phyloP scores from a whole-genome alignment of 1,140 invertebrate genomes.

The Drosophila funebris region DNA sequence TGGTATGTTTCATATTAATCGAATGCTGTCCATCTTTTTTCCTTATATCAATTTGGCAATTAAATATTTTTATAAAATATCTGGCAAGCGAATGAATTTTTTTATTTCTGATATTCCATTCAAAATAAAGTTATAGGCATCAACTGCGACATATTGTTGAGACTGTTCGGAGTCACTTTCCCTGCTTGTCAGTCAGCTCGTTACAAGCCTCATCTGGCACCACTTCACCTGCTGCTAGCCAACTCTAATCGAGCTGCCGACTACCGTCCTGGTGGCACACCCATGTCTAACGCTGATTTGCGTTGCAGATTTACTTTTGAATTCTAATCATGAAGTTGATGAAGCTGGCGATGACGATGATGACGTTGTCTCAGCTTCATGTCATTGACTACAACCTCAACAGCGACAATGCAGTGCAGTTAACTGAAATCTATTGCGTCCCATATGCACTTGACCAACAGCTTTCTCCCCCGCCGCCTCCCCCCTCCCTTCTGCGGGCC shows the following conservation, averaged over 20 bases:
- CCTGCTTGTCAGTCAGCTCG: constrained; percentile 12
- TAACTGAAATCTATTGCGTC: constrained; percentile 71
- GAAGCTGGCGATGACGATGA: constrained; percentile 29
- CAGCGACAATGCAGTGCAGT: constrained; percentile 49
- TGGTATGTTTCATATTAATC: constrained; percentile 8
- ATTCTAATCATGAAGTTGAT: constrained; percentile 68
- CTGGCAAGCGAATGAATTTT: constrained; percentile 27
- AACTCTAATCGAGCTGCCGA: no score
- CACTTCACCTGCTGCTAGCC: constrained; percentile 5
- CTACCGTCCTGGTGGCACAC: neutral
- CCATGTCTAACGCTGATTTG: constrained; percentile 65
- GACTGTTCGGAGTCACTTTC: constrained; percentile 40
- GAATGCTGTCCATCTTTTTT: neutral
- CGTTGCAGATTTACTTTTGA: constrained; percentile 71
- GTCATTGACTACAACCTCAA: constrained; percentile 53
- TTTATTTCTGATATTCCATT: constrained; percentile 16
- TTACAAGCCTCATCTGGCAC: constrained; percentile 23
- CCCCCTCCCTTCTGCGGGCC: neutral
- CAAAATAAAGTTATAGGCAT: neutral
- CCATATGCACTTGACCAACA: constrained; percentile 23
- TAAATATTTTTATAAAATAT: constrained; percentile 12
- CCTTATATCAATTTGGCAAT: constrained; percentile 1
- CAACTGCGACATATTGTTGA: neutral
- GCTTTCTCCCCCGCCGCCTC: no score
- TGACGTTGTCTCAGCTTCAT: constrained; percentile 17